Percentiles rank a stretch among this genome's conserved stretches.
Conservation (phyloP, 2,113 vertebrate genomes). For the Solea solea region DNA sequence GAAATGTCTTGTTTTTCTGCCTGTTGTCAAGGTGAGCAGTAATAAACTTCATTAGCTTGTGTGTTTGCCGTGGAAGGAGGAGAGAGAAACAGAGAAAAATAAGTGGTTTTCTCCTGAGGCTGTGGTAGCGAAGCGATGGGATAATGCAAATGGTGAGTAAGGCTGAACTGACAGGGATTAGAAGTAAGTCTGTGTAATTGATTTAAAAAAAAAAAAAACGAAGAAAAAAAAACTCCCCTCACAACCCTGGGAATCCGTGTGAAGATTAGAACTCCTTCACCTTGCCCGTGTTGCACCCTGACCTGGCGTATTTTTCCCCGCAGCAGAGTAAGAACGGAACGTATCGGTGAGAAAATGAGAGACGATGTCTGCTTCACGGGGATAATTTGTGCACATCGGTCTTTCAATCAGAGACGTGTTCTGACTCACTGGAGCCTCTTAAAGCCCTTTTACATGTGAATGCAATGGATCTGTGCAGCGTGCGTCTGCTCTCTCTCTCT, state of each 20-base stretch:
- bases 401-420: slow-evolving; percentile 39
- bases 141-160: slow-evolving; percentile 69
- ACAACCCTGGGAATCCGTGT: slow-evolving; percentile 37
- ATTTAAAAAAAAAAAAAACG: slow-evolving; percentile 50
- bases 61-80: slow-evolving; percentile 27
- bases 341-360: slow-evolving; percentile 45
- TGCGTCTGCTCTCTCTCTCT: slow-evolving; percentile 19
- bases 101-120: slow-evolving; percentile 30
- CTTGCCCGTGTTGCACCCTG: slow-evolving; percentile 36
- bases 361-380: slow-evolving; percentile 35
- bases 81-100: neutral
- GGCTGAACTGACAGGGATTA: slow-evolving; percentile 71
- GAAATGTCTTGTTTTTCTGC: slow-evolving; percentile 51
- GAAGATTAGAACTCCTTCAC: slow-evolving; percentile 60
- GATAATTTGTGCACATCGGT: slow-evolving; percentile 35
- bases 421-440: slow-evolving; percentile 16
- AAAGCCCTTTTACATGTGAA: slow-evolving; percentile 25
- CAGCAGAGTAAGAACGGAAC: slow-evolving; percentile 13
- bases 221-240: neutral
- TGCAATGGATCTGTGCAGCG: slow-evolving; percentile 33
- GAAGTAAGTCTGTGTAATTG: slow-evolving; percentile 62
- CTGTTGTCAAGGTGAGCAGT: slow-evolving; percentile 57
- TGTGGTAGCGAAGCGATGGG: slow-evolving; percentile 45
- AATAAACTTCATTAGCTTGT: slow-evolving; percentile 37
- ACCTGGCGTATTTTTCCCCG: slow-evolving; percentile 29